Base-by-base conservation (phyloP, 2,888 invertebrate genomes). In the Fabriciana adippe region DNA sequence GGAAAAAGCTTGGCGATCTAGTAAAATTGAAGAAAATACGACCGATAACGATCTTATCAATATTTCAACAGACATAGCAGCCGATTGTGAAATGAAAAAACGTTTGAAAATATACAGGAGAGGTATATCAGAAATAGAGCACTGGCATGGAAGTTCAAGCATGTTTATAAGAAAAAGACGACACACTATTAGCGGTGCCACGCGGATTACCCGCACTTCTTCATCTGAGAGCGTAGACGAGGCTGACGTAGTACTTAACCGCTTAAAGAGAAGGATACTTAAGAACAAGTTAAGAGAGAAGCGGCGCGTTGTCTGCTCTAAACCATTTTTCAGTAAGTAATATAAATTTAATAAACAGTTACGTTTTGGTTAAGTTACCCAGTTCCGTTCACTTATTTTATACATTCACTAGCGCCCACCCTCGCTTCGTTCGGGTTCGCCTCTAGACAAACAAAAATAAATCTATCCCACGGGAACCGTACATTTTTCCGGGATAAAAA, bases 171-270 rank as follows among this genome's bases (percentile, higher is more conserved):
- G 83, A 79, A 84, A 81, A 75, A 83, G 91, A 75, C 84, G 92
- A 77, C 86, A 88, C 80, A 91, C 92, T 59, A 81, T 88, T 73
- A 83, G 84, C 81, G 87, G 82, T 72, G 79, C 80, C 74, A 78
- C 82, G 76, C 78, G 78, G 72, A 76, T 83, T 69, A 78, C 75
- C 74, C 82, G 83, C 75, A 88, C 89, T 79, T 92, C 93, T 70
- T 93, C 93, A 54, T 93, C 93, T 41, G 93, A 93, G 79, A 93
- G 93, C 81, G 85, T 93, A 67, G 93, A 93, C 75, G 93, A 93
- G 79, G 93, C 93, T 66, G 93, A 93, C 81, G 80, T 90, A 69
- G 88, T 93, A 78, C 88, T 93, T 73, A 89, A 85, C 82, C 87
- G 93, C 56, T 81, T 93, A 74, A 89, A 90, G 82, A 87, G 93